Conservation (phyloP, 2,797 vertebrate genomes). For the Aldrovandia affinis region DNA sequence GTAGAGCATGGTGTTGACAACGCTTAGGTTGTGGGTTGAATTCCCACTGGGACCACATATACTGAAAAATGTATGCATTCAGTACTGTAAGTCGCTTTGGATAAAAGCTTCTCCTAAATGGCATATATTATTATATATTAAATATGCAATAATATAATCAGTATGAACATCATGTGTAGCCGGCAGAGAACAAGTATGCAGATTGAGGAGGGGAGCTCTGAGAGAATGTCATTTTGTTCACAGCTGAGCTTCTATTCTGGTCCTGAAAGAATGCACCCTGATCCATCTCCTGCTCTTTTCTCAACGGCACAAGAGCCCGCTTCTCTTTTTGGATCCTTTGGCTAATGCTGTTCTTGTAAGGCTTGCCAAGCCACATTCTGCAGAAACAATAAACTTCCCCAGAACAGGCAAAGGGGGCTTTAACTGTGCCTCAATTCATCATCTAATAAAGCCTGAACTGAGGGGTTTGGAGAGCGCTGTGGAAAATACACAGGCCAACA, state of each 20-base stretch:
- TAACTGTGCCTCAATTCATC: not conserved
- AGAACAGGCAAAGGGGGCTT: not conserved
- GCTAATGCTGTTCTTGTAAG: not conserved
- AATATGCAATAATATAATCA: not conserved
- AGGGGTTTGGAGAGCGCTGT: not conserved
- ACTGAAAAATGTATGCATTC: no score
- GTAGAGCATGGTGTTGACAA: no score
- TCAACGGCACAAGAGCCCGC: not conserved
- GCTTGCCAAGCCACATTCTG: not conserved
- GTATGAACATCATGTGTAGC: not conserved
- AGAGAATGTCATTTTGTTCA: not conserved
- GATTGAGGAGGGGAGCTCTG: not conserved
- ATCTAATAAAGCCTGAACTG: not conserved
- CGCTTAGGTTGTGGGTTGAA: no score
- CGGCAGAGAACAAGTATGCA: not conserved
- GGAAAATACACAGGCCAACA: not conserved
- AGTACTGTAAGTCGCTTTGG: no score
- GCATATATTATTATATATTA: no score
- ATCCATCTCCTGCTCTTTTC: not conserved
- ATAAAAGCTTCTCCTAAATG: no score
- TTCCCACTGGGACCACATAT: no score
- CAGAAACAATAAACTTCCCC: constrained; percentile 7
- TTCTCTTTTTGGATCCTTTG: not conserved
- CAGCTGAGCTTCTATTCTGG: not conserved
- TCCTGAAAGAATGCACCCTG: not conserved